Conservation (phyloP, 2,797 vertebrate genomes). For the Catostomus latipinnis region DNA sequence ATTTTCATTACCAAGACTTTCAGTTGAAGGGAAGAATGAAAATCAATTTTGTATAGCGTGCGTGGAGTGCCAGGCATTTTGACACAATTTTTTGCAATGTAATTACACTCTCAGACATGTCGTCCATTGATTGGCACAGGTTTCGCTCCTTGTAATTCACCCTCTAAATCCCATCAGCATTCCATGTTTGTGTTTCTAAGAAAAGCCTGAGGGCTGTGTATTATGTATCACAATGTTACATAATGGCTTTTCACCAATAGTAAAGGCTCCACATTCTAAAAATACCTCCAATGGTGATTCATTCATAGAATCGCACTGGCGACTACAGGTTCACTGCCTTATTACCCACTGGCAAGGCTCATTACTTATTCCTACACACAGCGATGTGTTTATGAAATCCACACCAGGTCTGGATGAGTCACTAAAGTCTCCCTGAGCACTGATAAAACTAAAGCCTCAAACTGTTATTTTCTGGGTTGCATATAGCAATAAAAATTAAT, state of each 20-base stretch:
- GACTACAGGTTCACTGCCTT: conserved; percentile 21
- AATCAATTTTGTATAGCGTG: conserved; percentile 12
- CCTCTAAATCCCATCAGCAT: conserved; percentile 26
- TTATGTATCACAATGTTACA: conserved; percentile 11
- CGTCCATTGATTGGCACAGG: not conserved
- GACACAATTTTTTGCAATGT: conserved; percentile 49
- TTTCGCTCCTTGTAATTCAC: conserved; percentile 26
- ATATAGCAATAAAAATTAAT: no score
- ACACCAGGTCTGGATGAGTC: conserved; percentile 57
- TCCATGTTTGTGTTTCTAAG: conserved; percentile 50
- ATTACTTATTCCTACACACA: conserved; percentile 64
- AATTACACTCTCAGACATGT: conserved; percentile 37
- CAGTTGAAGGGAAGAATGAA: not conserved
- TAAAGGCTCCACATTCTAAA: conserved; percentile 66
- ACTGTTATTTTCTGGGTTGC: not conserved
- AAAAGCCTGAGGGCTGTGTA: conserved; percentile 53
- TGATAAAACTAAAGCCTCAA: conserved; percentile 20
- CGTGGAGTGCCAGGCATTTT: not conserved
- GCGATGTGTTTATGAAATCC: conserved; percentile 62
- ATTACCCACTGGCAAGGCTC: conserved; percentile 44
- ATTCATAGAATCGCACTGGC: conserved; percentile 51
- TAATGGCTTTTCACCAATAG: conserved; percentile 68
- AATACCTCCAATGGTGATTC: conserved; percentile 65
- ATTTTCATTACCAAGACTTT: not conserved
- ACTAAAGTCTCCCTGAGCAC: conserved; percentile 47